Conservation (phyloP, 2,888 invertebrate species). For the Cryptophagus acutangulus region DNA sequence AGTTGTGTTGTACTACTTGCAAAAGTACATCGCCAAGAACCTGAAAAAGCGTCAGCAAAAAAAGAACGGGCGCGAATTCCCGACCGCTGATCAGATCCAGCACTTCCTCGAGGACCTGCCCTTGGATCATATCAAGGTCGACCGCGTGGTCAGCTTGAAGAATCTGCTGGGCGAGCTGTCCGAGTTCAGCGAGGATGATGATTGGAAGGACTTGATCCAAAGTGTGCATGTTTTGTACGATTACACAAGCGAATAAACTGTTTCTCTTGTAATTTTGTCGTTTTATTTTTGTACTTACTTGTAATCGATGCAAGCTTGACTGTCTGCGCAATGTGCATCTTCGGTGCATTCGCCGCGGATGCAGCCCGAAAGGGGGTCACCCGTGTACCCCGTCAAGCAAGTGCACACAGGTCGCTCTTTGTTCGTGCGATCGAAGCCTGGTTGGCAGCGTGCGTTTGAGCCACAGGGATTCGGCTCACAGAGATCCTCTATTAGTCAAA, state of each 20-base stretch:
- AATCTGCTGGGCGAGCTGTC: constrained; percentile 36
- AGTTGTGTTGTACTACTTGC: constrained; percentile 20
- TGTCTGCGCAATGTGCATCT: constrained; percentile 71
- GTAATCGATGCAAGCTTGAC: constrained; percentile 73
- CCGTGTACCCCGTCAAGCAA: constrained; percentile 71
- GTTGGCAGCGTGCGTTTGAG: constrained; percentile 69
- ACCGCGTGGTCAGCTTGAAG: constrained; percentile 31
- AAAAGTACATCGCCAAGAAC: constrained; percentile 14
- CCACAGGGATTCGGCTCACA: constrained; percentile 88
- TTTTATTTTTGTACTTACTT: constrained; percentile 51
- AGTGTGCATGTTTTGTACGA: constrained; percentile 36
- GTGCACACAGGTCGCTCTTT: constrained; percentile 82
- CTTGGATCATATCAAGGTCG: constrained; percentile 28
- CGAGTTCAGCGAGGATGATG: constrained; percentile 38
- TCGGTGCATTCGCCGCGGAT: constrained; percentile 72
- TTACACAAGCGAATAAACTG: neutral
- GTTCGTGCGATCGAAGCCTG: constrained; percentile 77
- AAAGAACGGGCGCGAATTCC: too few relatives aligned
- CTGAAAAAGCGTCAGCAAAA: constrained; percentile 11
- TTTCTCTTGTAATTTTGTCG: constrained; percentile 3
- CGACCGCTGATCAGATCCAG: constrained; percentile 36
- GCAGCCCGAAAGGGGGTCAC: constrained; percentile 70
- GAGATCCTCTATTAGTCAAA: constrained; percentile 60
- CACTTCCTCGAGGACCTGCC: constrained; percentile 37
- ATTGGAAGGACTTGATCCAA: constrained; percentile 38